Conservation (phyloP, 2,888 invertebrate species). For the Leptinotarsa tumamoca region DNA sequence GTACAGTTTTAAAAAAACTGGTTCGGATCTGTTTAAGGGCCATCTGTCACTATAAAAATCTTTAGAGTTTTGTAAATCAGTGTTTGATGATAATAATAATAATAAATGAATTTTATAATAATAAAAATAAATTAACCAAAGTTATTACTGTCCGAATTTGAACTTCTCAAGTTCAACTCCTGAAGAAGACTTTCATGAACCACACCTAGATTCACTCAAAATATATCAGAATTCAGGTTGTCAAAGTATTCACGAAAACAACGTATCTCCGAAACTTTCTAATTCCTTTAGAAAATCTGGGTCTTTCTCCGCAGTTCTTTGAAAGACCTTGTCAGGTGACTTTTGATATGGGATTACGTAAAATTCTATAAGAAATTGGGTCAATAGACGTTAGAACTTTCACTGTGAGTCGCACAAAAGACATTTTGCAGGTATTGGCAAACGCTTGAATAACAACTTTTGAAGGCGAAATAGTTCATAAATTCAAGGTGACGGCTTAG, state of each 20-base stretch:
- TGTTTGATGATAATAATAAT: no score
- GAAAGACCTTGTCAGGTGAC: conserved; percentile 36
- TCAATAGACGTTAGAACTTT: conserved; percentile 37
- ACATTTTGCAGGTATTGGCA: conserved; percentile 27
- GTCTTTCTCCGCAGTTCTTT: conserved; percentile 30
- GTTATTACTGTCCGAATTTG: not conserved
- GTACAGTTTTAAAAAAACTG: no score
- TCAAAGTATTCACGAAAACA: conserved; percentile 23
- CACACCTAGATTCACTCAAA: not conserved
- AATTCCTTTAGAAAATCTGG: conserved; percentile 32
- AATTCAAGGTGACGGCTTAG: conserved; percentile 13
- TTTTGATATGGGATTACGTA: conserved; percentile 41
- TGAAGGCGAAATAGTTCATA: conserved; percentile 22
- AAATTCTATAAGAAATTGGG: conserved; percentile 45
- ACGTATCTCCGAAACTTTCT: conserved; percentile 27
- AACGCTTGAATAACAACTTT: conserved; percentile 23
- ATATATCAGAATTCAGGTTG: not conserved
- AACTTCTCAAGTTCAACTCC: not conserved
- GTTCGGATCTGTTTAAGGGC: no score
- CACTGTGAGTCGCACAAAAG: conserved; percentile 22
- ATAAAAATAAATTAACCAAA: no score
- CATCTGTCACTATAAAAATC: no score
- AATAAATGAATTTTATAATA: no score
- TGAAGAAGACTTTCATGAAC: no score
- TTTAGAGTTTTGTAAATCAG: not conserved